Conservation (phyloP, 2,797 vertebrate genomes). For the Galago senegalensis region DNA sequence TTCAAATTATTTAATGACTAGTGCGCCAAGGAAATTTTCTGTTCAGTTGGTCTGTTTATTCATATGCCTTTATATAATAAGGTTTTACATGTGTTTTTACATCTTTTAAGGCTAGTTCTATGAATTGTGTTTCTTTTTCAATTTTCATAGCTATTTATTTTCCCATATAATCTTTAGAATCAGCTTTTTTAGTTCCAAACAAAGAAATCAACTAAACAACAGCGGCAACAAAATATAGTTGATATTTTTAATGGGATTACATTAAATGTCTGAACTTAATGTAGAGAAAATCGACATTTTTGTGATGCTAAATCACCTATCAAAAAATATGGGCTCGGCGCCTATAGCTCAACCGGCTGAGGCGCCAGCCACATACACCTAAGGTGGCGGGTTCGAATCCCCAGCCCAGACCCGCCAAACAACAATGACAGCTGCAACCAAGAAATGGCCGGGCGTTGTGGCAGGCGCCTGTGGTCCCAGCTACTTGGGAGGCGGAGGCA, state of each 20-base stretch:
- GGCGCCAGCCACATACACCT: no score
- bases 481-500: no score
- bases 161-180: background rate
- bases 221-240: background rate
- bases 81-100: background rate
- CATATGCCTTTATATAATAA: background rate
- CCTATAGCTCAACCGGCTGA: no score
- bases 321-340: background rate
- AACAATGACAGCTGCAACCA: no score
- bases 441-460: no score
- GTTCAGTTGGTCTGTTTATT: background rate
- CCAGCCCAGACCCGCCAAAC: no score
- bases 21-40: background rate
- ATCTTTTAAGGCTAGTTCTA: background rate
- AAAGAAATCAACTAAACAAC: slow-evolving; percentile 12
- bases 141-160: background rate
- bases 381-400: no score
- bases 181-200: background rate
- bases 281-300: background rate
- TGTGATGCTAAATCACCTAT: background rate
- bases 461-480: no score
- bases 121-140: background rate
- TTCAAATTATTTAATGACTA: background rate
- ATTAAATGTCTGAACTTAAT: background rate
- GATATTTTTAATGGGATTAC: background rate